Evolutionary conservation across 2,888 invertebrate species (phyloP).

Genomic region (Julus scanicus): DNA sequence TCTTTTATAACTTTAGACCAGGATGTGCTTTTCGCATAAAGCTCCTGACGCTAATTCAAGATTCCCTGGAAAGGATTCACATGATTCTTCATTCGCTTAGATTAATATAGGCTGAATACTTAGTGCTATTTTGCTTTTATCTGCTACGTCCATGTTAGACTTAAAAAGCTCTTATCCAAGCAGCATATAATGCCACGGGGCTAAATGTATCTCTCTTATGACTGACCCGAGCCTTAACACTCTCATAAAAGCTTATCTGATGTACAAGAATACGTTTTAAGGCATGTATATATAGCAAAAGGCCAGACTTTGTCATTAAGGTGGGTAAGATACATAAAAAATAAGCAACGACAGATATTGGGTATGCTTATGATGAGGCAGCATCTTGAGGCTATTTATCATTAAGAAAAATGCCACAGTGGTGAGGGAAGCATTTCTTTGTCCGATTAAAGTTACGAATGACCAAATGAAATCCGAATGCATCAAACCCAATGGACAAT

Average conservation of each 20-base stretch:
- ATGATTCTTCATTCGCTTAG: background rate
- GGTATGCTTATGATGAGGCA: background rate
- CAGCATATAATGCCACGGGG: background rate
- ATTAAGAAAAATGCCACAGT: background rate
- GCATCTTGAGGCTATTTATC: slow-evolving; percentile 37
- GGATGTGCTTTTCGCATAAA: too few relatives aligned
- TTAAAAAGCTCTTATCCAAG: background rate
- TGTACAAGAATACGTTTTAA: background rate
- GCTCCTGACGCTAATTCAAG: background rate
- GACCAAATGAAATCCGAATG: slow-evolving; percentile 25
- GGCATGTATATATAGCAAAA: background rate
- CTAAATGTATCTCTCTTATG: background rate
- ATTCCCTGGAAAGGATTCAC: too few relatives aligned
- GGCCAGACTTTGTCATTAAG: background rate
- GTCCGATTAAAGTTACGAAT: slow-evolving; percentile 14
- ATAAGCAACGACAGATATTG: background rate
- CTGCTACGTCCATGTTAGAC: background rate
- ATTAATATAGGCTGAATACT: background rate
- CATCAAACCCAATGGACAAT: slow-evolving; percentile 25
- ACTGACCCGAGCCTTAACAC: slow-evolving; percentile 23
- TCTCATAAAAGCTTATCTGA: slow-evolving; percentile 23
- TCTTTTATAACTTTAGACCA: too few relatives aligned
- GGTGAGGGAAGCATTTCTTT: background rate
- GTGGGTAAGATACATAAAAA: slow-evolving; percentile 27
- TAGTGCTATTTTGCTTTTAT: background rate